Evolutionary conservation across 2,113 vertebrate genomes (phyloP), one percentile per base, ranked within the genome.

Genomic region (Sander lucioperca): DNA sequence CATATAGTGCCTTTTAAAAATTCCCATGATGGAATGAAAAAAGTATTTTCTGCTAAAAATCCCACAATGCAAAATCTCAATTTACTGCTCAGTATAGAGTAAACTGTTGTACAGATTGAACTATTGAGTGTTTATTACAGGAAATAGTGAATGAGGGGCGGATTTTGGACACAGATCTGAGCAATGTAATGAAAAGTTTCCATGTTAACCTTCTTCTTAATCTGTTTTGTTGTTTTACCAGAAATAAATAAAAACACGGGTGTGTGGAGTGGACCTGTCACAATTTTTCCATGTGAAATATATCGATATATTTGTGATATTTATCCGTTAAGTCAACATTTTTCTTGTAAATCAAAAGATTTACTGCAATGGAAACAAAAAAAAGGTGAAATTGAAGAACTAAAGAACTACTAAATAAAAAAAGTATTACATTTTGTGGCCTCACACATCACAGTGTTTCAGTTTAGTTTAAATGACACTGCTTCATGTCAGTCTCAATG

Each of bases 401-500:
- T 11, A 50, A 67, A 8, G 11, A 43, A 43, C 39, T 43, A 36
- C 30, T 39, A 62, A 13, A 53, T n/a, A 39, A 47, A 7, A 36
- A 25, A 53, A 25, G 2, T 0, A 75, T 27, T 2, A 56, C 0
- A 63, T 63, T 16, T 62, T n/a, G n/a, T 70, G 19, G 11, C 56
- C 11, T 18, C 23, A 39, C 23, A 50, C 25, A 68, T 3, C 8
- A 69, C 5, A 65, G 12, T n/a, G 27, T 43, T 69, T 47, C 80
- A 45, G 43, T n/a, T 47, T 23, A 51, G 69, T 78, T 76, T 39
- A 67, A 85, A 79, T 61, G 27, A 79, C 30, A 30, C 69, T 54
- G 68, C 56, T 84, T 82, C 50, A 30, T 73, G 50, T 85, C 77
- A 48, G 13, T 18, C 5, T 1, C 6, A 13, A 2, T 8, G 61